Percentiles rank a stretch among this genome's conserved stretches.
Evolutionary conservation across 2,797 vertebrate species (phyloP).

Genomic region (Gastrophryne carolinensis): DNA sequence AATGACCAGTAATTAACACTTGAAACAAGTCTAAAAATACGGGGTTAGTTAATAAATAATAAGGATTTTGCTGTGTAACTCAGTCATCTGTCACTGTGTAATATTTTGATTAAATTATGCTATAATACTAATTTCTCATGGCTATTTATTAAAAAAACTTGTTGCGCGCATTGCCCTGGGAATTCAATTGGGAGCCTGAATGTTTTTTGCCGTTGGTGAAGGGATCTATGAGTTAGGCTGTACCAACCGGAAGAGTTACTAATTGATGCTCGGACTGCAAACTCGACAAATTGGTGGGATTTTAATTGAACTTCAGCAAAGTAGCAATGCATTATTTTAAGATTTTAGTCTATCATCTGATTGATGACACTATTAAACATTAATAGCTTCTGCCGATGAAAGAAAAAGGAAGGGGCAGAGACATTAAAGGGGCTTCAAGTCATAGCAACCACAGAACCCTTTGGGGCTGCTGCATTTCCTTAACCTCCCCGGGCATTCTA

Average conservation of each 20-base stretch:
- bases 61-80: slow-evolving; percentile 39
- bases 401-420: background rate
- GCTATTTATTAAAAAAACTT: slow-evolving; percentile 49
- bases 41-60: slow-evolving; percentile 44
- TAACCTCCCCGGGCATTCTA: no score
- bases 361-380: slow-evolving; percentile 12
- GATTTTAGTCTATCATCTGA: slow-evolving; percentile 10
- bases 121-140: slow-evolving; percentile 47
- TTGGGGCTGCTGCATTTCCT: no score
- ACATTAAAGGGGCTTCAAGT: background rate
- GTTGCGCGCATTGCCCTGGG: slow-evolving; percentile 28
- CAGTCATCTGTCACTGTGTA: slow-evolving; percentile 49
- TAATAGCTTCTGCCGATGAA: background rate
- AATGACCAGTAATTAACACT: slow-evolving; percentile 47
- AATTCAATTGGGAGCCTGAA: slow-evolving; percentile 18
- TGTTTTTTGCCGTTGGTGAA: slow-evolving; percentile 36
- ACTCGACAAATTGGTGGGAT: slow-evolving; percentile 11
- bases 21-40: slow-evolving; percentile 46
- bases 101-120: slow-evolving; percentile 51
- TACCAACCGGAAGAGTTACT: slow-evolving; percentile 37
- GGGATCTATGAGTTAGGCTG: slow-evolving; percentile 26
- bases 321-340: slow-evolving; percentile 5
- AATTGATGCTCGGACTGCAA: slow-evolving; percentile 16
- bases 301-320: slow-evolving; percentile 30
- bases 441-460: no score